phyloP scores from a whole-genome alignment of 2,113 vertebrate species.

The Syrmaticus mikado region DNA sequence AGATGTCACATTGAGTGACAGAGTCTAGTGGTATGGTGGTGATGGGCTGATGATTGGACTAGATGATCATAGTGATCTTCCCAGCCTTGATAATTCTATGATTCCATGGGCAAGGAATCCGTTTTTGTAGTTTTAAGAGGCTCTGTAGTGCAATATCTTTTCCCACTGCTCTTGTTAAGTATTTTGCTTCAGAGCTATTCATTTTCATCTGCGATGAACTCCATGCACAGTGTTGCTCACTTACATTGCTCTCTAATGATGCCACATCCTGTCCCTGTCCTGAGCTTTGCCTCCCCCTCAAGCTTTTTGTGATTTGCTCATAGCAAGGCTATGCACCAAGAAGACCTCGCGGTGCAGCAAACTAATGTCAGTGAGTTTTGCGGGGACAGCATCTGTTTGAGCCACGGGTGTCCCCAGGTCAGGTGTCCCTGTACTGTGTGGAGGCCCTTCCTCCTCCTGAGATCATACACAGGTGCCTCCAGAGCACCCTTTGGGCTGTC shows the following conservation, averaged over 20 bases:
- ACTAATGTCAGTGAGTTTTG: not conserved
- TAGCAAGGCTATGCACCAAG: rapidly evolving
- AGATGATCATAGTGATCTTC: too few relatives aligned
- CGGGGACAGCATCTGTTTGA: not conserved
- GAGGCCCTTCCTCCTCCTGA: not conserved
- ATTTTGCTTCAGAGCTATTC: not conserved
- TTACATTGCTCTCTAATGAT: not conserved
- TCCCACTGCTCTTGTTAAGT: not conserved
- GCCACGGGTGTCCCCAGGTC: not conserved
- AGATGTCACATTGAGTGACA: too few relatives aligned
- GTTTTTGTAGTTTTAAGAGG: not conserved
- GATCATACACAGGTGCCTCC: not conserved
- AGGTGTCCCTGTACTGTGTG: not conserved
- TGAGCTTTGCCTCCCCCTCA: not conserved
- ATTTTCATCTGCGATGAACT: not conserved
- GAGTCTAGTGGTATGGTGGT: too few relatives aligned
- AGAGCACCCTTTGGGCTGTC: not conserved
- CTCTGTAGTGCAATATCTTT: not conserved
- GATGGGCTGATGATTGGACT: too few relatives aligned
- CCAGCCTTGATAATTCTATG: too few relatives aligned
- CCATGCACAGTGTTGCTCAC: not conserved
- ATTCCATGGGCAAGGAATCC: not conserved
- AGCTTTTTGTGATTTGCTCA: not conserved
- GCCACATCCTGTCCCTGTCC: not conserved
- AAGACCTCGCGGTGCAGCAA: not conserved